phyloP scores from a whole-genome alignment of 2,113 vertebrate genomes.

The Ia io region DNA sequence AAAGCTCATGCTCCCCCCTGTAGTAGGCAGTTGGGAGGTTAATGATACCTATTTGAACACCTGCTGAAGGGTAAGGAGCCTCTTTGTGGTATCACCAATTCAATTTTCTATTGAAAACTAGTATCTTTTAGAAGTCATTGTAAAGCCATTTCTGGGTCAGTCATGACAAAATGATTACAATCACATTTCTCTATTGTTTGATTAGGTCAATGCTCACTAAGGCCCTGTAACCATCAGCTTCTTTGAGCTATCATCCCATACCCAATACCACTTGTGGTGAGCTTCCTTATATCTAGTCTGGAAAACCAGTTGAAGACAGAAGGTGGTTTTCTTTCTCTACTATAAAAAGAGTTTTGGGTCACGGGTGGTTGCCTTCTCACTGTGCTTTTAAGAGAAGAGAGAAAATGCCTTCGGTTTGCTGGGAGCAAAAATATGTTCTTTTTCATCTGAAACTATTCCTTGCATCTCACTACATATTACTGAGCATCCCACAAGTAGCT shows the following conservation, averaged over 20 bases:
- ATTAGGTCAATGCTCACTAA: slow-evolving; percentile 14
- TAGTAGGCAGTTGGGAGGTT: background rate
- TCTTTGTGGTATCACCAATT: slow-evolving; percentile 27
- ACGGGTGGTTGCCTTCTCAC: slow-evolving; percentile 58
- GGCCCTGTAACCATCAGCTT: background rate
- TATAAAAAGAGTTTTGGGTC: slow-evolving; percentile 61
- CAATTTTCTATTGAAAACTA: slow-evolving; percentile 13
- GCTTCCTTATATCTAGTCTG: slow-evolving; percentile 40
- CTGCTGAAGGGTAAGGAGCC: background rate
- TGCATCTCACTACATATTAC: slow-evolving; percentile 67
- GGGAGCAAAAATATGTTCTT: slow-evolving; percentile 66
- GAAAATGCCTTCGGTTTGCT: slow-evolving; percentile 69
- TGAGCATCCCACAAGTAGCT: slow-evolving; percentile 57
- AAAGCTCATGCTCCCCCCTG: background rate
- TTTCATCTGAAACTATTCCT: slow-evolving; percentile 67
- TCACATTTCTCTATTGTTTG: slow-evolving; percentile 9
- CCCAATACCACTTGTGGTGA: slow-evolving; percentile 7
- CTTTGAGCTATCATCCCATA: slow-evolving; percentile 33
- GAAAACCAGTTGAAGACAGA: slow-evolving; percentile 61
- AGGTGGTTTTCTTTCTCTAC: slow-evolving; percentile 53
- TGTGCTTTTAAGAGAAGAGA: slow-evolving; percentile 64
- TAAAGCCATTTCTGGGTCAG: slow-evolving; percentile 22
- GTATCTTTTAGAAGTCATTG: background rate
- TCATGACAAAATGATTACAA: slow-evolving; percentile 3
- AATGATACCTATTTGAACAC: background rate